Conservation (phyloP, 30 jellyfish, hydroid and myxozoan genomes). For the Mastigias papua region DNA sequence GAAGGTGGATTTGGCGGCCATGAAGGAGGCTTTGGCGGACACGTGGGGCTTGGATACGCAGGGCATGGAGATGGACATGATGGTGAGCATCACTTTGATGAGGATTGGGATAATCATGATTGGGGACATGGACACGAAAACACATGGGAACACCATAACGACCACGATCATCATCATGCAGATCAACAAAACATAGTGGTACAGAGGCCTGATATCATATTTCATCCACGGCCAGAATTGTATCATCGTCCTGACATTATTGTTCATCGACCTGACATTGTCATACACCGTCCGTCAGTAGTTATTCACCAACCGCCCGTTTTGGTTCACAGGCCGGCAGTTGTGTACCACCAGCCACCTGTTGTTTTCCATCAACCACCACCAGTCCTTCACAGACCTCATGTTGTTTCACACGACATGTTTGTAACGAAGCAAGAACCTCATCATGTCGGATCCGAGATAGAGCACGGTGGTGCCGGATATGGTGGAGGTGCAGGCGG, state of each 20-base stretch:
- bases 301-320: conserved; percentile 98
- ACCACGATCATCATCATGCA: conserved; percentile 86
- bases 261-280: conserved; percentile 98
- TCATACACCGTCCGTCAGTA: conserved; percentile 98
- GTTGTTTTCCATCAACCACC: conserved; percentile 99
- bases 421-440: conserved; percentile 91
- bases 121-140: conserved; percentile 96
- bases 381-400: conserved; percentile 98
- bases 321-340: conserved; percentile 98
- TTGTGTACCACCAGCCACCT: conserved; percentile 98
- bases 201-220: conserved; percentile 94
- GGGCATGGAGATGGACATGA: conserved; percentile 60
- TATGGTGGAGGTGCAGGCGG: conserved; percentile 67
- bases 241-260: conserved; percentile 97
- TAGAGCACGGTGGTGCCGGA: conserved; percentile 92
- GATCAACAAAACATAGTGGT: conserved; percentile 95
- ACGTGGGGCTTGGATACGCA: conserved; percentile 42
- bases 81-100: conserved; percentile 80
- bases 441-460: conserved; percentile 96
- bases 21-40: conserved; percentile 86
- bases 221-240: conserved; percentile 99
- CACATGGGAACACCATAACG: conserved; percentile 89
- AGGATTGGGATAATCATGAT: conserved; percentile 85
- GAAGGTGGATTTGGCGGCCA: conserved; percentile 94
- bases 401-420: conserved; percentile 96